phyloP scores from a whole-genome alignment of 2,888 invertebrate species.

The Thymelicus acteon region DNA sequence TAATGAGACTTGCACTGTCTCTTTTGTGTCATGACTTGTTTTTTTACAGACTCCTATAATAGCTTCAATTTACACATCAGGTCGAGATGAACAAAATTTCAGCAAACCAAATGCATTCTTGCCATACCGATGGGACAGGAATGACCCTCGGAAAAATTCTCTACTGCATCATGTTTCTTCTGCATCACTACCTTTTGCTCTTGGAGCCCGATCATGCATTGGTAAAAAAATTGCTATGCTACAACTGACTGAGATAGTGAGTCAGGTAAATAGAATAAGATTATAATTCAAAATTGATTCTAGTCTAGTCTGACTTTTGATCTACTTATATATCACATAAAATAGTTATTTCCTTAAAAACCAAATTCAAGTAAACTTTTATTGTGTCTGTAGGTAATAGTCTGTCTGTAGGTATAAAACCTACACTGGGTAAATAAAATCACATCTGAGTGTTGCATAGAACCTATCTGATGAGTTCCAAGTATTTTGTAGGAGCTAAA shows the following conservation, averaged over 20 bases:
- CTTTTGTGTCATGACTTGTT: background rate
- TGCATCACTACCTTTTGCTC: conserved; percentile 92
- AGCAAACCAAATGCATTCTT: conserved; percentile 87
- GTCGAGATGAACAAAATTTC: conserved; percentile 89
- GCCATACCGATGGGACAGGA: conserved; percentile 91
- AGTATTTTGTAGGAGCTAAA: no score
- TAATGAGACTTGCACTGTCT: background rate
- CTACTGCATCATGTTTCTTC: conserved; percentile 83
- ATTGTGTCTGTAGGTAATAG: no score
- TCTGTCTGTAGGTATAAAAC: no score
- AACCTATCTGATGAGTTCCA: no score
- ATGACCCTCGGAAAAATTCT: conserved; percentile 69
- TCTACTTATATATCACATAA: no score
- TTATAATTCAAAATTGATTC: no score
- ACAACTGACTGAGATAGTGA: conserved; percentile 88
- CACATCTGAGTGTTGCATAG: no score
- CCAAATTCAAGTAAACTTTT: no score
- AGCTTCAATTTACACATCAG: conserved; percentile 93
- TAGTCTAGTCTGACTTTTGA: no score
- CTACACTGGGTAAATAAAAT: no score
- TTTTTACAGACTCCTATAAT: conserved; percentile 89
- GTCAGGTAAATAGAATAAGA: conserved; percentile 78
- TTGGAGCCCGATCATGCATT: conserved; percentile 93
- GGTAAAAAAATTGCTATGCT: conserved; percentile 92
- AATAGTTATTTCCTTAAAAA: no score